These are phyloP conservation scores for Atlantisia rogersi DNA, from an alignment of 2,113 vertebrate genomes.

Conservation along the genomic window DNA sequence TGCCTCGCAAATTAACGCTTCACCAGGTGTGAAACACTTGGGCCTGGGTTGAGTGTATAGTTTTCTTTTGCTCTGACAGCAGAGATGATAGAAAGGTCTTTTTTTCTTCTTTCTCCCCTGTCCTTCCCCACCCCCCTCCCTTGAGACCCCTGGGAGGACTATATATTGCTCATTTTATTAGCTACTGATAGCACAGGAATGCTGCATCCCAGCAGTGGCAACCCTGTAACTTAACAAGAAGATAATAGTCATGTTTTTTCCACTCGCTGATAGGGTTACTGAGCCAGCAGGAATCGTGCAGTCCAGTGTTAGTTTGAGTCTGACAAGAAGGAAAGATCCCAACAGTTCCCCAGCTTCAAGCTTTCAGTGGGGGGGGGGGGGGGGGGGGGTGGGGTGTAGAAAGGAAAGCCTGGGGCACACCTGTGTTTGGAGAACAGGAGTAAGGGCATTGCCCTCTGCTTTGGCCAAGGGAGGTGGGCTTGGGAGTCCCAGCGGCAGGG, in stretches of 20 bases:
- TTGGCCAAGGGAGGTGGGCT: not conserved
- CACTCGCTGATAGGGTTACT: not conserved
- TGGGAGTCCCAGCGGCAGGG: not conserved
- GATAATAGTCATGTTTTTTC: not conserved
- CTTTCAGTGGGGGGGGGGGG: not conserved
- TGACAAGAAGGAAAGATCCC: not conserved
- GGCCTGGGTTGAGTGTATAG: not conserved
- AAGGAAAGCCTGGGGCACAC: not conserved
- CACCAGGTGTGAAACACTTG: not conserved
- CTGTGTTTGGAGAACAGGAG: not conserved
- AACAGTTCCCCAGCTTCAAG: not conserved
- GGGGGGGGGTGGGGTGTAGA: too few relatives aligned
- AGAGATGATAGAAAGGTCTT: not conserved
- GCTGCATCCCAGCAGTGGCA: not conserved
- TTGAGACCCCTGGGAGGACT: not conserved
- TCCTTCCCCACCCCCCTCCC: too few relatives aligned
- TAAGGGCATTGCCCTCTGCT: not conserved
- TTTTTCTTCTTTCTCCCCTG: not conserved
- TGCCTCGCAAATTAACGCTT: not conserved
- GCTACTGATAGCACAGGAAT: not conserved
- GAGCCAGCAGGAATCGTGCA: not conserved
- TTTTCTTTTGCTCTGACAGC: not conserved
- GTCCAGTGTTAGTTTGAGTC: not conserved
- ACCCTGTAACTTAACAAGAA: not conserved
- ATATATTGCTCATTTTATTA: not conserved